These are phyloP conservation scores for Coenonympha arcania DNA, from an alignment of 2,888 invertebrate species.

Conservation along the genomic window DNA sequence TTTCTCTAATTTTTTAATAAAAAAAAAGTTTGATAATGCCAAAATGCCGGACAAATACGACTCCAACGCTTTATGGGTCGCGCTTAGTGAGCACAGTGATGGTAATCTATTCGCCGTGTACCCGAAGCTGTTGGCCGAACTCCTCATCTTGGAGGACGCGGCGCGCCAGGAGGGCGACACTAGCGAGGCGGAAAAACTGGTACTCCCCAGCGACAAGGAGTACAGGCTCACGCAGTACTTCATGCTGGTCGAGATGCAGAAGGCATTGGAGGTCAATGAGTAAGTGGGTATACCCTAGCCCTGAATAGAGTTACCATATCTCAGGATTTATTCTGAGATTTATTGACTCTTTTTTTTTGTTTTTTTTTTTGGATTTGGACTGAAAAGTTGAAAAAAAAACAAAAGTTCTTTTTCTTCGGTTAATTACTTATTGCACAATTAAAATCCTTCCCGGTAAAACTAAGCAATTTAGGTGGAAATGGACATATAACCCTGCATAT, in stretches of 20 bases:
- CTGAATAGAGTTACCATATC: too few relatives aligned
- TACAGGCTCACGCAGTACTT: constrained; percentile 81
- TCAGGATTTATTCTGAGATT: too few relatives aligned
- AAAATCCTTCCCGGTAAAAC: too few relatives aligned
- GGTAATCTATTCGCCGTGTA: constrained; percentile 78
- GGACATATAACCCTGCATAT: too few relatives aligned
- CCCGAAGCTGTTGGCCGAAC: constrained; percentile 76
- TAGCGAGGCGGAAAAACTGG: constrained; percentile 70
- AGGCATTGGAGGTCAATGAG: constrained; percentile 52
- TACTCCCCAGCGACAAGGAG: constrained; percentile 79
- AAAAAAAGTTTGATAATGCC: neutral
- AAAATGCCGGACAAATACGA: constrained; percentile 55
- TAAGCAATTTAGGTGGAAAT: too few relatives aligned
- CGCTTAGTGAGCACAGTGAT: constrained; percentile 71
- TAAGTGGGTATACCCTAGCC: too few relatives aligned
- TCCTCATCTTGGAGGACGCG: constrained; percentile 70
- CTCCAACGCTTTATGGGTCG: constrained; percentile 68
- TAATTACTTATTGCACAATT: too few relatives aligned
- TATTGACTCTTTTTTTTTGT: too few relatives aligned
- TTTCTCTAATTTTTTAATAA: neutral
- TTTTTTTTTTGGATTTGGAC: too few relatives aligned
- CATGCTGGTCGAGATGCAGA: constrained; percentile 77
- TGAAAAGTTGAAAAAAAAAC: too few relatives aligned
- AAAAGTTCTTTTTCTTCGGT: too few relatives aligned
- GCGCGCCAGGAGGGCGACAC: constrained; percentile 59